Conservation (phyloP, 2,797 vertebrate genomes). For the Acipenser transmontanus region DNA sequence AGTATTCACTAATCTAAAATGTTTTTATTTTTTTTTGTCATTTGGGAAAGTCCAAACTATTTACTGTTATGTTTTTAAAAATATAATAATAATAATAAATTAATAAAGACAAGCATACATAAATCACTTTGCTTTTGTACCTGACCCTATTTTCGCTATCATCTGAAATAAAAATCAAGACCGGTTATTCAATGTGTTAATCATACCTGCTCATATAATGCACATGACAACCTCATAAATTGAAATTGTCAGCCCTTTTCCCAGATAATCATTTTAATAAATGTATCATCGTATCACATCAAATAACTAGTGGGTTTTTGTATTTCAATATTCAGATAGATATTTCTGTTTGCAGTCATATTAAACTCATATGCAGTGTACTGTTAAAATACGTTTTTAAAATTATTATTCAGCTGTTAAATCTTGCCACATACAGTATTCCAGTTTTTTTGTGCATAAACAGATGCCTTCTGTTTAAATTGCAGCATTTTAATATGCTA, state of each 20-base stretch:
- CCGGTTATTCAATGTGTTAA: slow-evolving; percentile 34
- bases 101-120: not conserved
- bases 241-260: slow-evolving; percentile 38
- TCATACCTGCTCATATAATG: slow-evolving; percentile 57
- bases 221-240: slow-evolving; percentile 64
- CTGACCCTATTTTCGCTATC: not conserved
- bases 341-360: not conserved
- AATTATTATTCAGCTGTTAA: too few species aligned
- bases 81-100: not conserved
- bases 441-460: too few species aligned
- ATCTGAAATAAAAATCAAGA: slow-evolving; percentile 2
- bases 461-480: too few species aligned
- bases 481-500: too few species aligned
- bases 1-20: too few species aligned
- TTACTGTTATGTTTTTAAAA: too few species aligned
- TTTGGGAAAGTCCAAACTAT: too few species aligned
- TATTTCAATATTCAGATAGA: not conserved
- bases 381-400: too few species aligned
- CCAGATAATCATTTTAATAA: slow-evolving; percentile 57
- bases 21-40: too few species aligned
- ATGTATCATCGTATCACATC: slow-evolving; percentile 63
- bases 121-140: not conserved
- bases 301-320: slow-evolving; percentile 27
- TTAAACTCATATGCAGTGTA: not conserved
- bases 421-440: too few species aligned